Percentiles rank a stretch among this genome's conserved stretches.
Evolutionary conservation across 2,888 invertebrate species (phyloP).

Genomic region (Helleia helle): DNA sequence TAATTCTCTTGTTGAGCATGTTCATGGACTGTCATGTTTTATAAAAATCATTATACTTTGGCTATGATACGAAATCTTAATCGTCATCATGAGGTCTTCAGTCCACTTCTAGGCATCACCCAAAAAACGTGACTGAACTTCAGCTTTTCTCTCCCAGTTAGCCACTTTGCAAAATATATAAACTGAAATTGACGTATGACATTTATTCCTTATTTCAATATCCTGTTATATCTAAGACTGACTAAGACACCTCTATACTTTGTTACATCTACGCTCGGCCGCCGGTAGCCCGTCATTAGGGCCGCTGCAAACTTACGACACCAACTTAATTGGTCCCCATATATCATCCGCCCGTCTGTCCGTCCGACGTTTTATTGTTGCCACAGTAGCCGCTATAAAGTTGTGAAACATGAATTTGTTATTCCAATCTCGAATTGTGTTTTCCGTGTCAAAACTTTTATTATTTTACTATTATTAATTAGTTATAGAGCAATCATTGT

Average conservation of each 20-base stretch:
- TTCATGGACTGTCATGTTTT: no score
- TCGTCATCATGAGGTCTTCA: no score
- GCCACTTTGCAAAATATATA: no score
- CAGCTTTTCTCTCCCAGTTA: no score
- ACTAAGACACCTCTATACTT: constrained; percentile 20
- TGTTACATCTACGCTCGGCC: constrained; percentile 19
- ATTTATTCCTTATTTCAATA: neutral
- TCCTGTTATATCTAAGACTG: neutral
- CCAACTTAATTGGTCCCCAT: constrained; percentile 56
- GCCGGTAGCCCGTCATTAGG: constrained; percentile 64
- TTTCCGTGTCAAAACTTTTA: constrained; percentile 13
- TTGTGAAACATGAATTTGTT: constrained; percentile 53
- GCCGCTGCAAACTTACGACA: constrained; percentile 54
- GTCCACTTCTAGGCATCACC: no score
- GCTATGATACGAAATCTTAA: no score
- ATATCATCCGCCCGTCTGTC: constrained; percentile 52
- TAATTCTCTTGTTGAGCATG: no score
- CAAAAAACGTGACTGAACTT: no score
- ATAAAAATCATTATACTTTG: no score
- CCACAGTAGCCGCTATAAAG: constrained; percentile 62
- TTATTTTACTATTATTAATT: constrained; percentile 10
- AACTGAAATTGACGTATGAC: no score
- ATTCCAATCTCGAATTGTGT: constrained; percentile 25
- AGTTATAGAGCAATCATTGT: no score
- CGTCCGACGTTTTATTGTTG: constrained; percentile 42